Evolutionary conservation across 2,113 vertebrate species (phyloP), one percentile per base, ranked within the genome.

Genomic region (Colius striatus): DNA sequence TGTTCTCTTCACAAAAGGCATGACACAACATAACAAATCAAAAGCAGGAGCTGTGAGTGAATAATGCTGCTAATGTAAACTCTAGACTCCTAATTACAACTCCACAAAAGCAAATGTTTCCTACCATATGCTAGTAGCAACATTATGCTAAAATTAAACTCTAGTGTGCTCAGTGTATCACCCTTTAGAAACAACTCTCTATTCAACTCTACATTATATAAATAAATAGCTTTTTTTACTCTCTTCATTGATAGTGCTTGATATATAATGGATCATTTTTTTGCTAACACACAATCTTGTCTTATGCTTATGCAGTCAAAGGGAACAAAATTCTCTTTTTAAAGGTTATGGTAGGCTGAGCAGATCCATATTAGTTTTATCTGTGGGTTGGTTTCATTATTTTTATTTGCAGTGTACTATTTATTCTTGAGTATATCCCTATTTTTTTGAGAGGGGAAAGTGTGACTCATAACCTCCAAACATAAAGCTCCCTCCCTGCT

Each of bases 401-500:
- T 23, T 84, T 63, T 84, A 3, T 74, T 81, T 65, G 6, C 11
- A 72, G 22, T 6, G 2, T 50, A 53, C 7, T 6, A 22, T 75
- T 71, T 92, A 17, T 58, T 71, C 79, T 47, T 2, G 36, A 7
- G 4, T 26, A 34, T 54, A 13, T 50, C 17, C 6, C 4, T 29
- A 53, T 75, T 70, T 8, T 51, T 38, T 3, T 3, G 8, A 2
- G 12, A 2, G 11, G 9, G 4, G 23, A 8, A 2, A 13, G 7
- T 62, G 36, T 7, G 13, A 36, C 9, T 29, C 21, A 45, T 6
- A 16, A 20, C 18, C 53, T 83, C 38, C 27, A 77, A 27, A 85
- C 45, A 6, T 68, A 72, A 80, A 68, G 10, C 14, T 53, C 32
- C 11, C 11, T 71, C 19, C 27, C 38, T 50, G 62, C 32, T 57